Evolutionary conservation across 2,888 invertebrate genomes (phyloP), one percentile per base, ranked within the genome.

Genomic region (Ditula angustiorana): DNA sequence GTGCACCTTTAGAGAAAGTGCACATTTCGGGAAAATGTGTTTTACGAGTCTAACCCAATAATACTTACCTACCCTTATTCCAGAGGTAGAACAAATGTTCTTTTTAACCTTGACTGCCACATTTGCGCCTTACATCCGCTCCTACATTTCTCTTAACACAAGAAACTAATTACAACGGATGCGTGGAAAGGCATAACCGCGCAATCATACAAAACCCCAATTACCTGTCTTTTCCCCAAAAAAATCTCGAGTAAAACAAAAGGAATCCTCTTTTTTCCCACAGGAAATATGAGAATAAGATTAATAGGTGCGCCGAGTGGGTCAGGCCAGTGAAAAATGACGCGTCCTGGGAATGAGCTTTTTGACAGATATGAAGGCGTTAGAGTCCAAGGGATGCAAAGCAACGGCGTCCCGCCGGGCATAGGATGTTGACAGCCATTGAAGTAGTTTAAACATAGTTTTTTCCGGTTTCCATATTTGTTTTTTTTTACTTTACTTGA

Each of bases 271-370:
- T 56, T 66, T 56, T n/a, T 61, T 71, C 76, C 75, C 83, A 21
- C 23, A 82, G 84, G 85, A 84, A 85, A 86, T 85, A 78, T 79
- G 78, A 78, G 81, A 80, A 77, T 74, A 86, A 84, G 86, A 87
- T 82, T 81, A 85, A 87, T 86, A 72, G 83, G 41, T 70, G 47
- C 66, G 70, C 68, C 61, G 71, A 69, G 60, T 67, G 76, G 77
- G 82, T 79, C 82, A 80, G 61, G 55, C 50, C 61, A 66, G 74
- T 84, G 80, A 84, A 79, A 83, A 81, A 85, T 83, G 75, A 70
- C 70, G 68, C 41, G 30, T 56, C 52, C 69, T 63, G 64, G 62
- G 69, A 52, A 61, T 69, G 73, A 70, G 66, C 68, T 70, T 70
- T 74, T 74, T 70, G 62, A 68, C 66, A 66, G 66, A 72, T 70